A percentile compares a stretch with the other conserved stretches of the same genome.
Conservation (phyloP, 2,888 invertebrate species). For the Globia sparganii region DNA sequence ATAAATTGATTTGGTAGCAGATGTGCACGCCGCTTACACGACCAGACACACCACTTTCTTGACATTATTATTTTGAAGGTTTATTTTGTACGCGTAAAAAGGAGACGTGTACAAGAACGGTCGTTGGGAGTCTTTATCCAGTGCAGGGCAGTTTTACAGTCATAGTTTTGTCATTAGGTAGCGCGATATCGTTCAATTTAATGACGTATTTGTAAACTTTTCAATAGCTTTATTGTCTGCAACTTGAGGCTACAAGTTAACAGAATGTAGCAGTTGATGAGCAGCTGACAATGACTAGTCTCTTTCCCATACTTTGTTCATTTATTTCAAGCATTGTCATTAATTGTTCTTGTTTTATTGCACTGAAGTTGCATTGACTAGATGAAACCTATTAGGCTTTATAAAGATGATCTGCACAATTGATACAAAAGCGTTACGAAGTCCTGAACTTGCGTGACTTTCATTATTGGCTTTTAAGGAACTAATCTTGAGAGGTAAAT, state of each 20-base stretch:
- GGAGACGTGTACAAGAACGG: conserved; percentile 40
- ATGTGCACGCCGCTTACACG: conserved; percentile 76
- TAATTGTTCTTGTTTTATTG: conserved; percentile 22
- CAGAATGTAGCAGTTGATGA: conserved; percentile 23
- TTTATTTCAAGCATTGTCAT: conserved; percentile 30
- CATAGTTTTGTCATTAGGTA: background rate
- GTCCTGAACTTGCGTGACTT: conserved; percentile 11
- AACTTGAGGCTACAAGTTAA: background rate
- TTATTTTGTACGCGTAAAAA: conserved; percentile 62
- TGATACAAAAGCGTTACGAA: conserved; percentile 6
- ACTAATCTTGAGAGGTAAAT: conserved; percentile 33
- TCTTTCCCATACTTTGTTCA: conserved; percentile 25
- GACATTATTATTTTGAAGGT: conserved; percentile 78
- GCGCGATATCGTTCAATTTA: background rate
- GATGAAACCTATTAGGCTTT: conserved; percentile 17
- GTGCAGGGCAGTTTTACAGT: background rate
- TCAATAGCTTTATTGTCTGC: conserved; percentile 1
- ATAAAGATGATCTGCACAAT: conserved; percentile 24
- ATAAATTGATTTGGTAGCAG: conserved; percentile 83
- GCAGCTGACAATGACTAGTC: conserved; percentile 39
- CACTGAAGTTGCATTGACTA: conserved; percentile 15
- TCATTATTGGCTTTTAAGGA: conserved; percentile 11
- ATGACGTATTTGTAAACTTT: conserved; percentile 1
- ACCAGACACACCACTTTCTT: conserved; percentile 73
- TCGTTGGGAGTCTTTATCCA: background rate